These are phyloP conservation scores for Trichogramma dendrolimi DNA, from an alignment of 2,888 invertebrate genomes.

Conservation along the genomic window DNA sequence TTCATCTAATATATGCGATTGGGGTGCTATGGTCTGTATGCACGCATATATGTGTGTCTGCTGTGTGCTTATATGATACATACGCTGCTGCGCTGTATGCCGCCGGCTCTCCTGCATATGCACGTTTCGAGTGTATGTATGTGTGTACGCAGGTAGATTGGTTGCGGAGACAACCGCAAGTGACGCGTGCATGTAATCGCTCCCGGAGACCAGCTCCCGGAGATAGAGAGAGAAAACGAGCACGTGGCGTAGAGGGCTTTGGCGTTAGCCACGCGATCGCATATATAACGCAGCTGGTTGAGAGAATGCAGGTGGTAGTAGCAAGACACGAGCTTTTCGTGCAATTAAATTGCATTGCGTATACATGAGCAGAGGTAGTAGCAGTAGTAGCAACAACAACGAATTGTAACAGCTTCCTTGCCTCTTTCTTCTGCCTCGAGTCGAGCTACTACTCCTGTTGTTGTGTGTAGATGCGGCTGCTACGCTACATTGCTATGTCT, in stretches of 20 bases:
- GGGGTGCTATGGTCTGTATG: no score
- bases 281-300: no score
- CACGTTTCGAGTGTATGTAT: no score
- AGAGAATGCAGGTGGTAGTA: background rate
- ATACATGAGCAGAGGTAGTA: no score
- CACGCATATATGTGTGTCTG: no score
- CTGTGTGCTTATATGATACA: no score
- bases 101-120: no score
- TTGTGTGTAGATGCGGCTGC: slow-evolving; percentile 1
- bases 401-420: no score
- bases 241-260: background rate
- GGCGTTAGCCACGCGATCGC: no score
- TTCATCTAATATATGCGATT: slow-evolving; percentile 7
- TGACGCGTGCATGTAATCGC: slow-evolving; percentile 19
- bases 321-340: slow-evolving; percentile 1
- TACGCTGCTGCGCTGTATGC: no score
- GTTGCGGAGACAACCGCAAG: slow-evolving; percentile 1
- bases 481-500: background rate
- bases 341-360: slow-evolving; percentile 21
- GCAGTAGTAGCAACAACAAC: no score
- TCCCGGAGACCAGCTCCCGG: background rate
- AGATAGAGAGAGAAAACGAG: slow-evolving; percentile 1
- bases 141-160: background rate
- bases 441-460: background rate
- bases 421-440: no score